phyloP scores from a whole-genome alignment of 2,113 vertebrate species.

The Thunnus maccoyii region DNA sequence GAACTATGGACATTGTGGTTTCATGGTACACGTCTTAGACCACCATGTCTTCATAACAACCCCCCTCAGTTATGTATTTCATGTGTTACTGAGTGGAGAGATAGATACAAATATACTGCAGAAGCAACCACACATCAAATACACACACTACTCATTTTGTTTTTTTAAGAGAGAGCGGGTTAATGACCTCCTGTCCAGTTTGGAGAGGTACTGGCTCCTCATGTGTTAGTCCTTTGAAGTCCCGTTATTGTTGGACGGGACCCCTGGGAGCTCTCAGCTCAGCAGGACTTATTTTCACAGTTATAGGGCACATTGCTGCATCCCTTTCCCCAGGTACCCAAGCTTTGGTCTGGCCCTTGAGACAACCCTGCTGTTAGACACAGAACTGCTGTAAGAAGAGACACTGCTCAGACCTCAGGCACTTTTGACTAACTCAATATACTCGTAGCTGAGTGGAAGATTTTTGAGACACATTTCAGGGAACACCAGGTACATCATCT shows the following conservation, averaged over 20 bases:
- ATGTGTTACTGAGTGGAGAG: no score
- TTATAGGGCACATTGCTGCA: not conserved
- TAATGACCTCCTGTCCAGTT: slow-evolving; percentile 1
- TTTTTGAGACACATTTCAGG: not conserved
- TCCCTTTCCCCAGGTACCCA: not conserved
- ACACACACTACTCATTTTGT: no score
- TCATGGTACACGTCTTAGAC: no score
- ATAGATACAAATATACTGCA: no score
- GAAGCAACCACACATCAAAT: no score
- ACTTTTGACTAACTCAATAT: not conserved
- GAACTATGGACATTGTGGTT: no score
- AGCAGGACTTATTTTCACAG: slow-evolving; percentile 5
- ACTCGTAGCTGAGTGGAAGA: not conserved
- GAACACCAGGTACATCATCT: not conserved
- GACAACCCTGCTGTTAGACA: slow-evolving; percentile 5
- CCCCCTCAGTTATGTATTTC: no score
- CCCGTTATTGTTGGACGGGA: slow-evolving; percentile 4
- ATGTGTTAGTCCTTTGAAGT: not conserved
- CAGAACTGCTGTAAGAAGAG: not conserved
- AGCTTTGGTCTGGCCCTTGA: not conserved
- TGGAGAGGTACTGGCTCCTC: not conserved
- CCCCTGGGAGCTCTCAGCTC: slow-evolving; percentile 11
- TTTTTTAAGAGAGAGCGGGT: no score
- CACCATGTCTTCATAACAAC: no score
- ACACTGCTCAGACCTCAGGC: not conserved